phyloP scores from a whole-genome alignment of 1,140 invertebrate species.

The Stegodyphus dumicola region DNA sequence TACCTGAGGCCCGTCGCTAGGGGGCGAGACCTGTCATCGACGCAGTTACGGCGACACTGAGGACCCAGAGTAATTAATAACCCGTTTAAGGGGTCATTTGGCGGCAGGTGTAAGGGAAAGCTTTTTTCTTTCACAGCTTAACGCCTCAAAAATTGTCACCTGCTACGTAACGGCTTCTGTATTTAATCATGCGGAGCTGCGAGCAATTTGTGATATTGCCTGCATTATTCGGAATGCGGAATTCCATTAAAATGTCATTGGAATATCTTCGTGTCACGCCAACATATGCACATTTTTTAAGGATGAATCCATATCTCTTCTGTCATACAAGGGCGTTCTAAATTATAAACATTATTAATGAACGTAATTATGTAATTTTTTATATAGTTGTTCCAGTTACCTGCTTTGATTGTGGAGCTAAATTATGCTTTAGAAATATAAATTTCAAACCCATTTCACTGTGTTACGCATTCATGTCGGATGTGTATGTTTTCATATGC shows the following conservation, averaged over 20 bases:
- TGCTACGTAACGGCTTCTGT: constrained; percentile 21
- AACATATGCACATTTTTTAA: no score
- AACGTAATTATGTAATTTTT: no score
- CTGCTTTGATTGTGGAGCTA: no score
- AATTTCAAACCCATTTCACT: no score
- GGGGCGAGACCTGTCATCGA: constrained; percentile 47
- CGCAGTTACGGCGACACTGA: constrained; percentile 35
- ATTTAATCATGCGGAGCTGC: constrained; percentile 25
- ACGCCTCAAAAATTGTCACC: constrained; percentile 48
- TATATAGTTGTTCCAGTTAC: no score
- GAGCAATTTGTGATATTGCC: background rate
- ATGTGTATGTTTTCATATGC: no score
- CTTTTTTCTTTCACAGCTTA: constrained; percentile 7
- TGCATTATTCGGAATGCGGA: constrained; percentile 7
- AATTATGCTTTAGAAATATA: no score
- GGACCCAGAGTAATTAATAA: constrained; percentile 45
- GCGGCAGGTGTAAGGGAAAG: constrained; percentile 18
- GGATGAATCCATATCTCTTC: no score
- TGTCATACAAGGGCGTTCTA: no score
- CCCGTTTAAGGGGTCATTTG: constrained; percentile 49
- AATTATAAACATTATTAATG: no score
- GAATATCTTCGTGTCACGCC: background rate
- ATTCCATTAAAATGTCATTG: constrained; percentile 20
- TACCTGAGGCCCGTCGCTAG: constrained; percentile 23
- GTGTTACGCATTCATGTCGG: no score